phyloP scores from a whole-genome alignment of 1,140 invertebrate genomes.

The Papilio polytes region DNA sequence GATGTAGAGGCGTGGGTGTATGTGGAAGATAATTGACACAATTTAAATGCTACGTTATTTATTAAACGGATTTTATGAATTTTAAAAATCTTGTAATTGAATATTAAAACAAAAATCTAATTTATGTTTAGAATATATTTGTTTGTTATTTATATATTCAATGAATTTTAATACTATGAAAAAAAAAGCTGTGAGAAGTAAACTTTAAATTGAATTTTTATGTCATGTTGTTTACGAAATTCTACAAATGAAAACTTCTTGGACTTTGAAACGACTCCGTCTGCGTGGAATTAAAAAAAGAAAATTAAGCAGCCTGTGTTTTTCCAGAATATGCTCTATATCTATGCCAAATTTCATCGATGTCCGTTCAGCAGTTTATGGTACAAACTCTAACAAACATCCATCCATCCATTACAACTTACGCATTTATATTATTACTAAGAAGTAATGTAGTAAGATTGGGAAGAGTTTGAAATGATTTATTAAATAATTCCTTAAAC shows the following conservation, averaged over 20 bases:
- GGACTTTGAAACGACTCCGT: background rate
- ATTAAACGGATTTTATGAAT: background rate
- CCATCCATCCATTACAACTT: no score
- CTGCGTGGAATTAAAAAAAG: no score
- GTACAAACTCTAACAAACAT: no score
- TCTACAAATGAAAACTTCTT: background rate
- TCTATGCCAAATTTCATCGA: no score
- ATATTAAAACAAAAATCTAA: background rate
- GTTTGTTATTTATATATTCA: background rate
- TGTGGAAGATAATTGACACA: background rate
- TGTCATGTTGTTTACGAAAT: background rate
- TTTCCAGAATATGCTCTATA: no score
- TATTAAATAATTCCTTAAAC: no score
- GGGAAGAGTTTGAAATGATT: no score
- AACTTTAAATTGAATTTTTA: background rate
- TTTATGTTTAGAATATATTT: conserved; percentile 22
- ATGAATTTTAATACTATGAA: background rate
- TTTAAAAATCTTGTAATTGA: background rate
- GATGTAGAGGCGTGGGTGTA: background rate
- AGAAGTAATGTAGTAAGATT: no score
- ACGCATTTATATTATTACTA: no score
- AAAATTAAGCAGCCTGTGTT: no score
- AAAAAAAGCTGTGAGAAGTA: background rate
- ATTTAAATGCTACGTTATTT: background rate
- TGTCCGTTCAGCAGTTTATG: no score